Evolutionary conservation across 2,888 invertebrate genomes (phyloP), one percentile per base, ranked within the genome.

Genomic region (Penaeus monodon): DNA sequence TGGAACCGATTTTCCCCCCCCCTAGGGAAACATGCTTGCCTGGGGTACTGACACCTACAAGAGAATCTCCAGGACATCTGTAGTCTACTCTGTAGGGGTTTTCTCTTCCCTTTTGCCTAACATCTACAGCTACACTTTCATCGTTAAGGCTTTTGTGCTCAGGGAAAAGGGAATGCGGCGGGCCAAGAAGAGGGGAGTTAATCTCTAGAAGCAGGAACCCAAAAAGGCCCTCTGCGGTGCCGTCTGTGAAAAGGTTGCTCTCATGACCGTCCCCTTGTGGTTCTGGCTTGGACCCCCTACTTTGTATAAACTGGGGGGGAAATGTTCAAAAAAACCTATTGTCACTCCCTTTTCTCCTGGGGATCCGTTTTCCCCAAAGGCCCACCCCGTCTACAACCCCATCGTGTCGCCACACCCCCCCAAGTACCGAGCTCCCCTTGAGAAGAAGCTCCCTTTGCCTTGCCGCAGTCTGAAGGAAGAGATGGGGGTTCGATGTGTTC

Each of bases 11-110:
- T 92, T 91, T 92, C 93, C 38, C 92, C 92, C 7, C n/a, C n/a
- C n/a, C n/a, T 93, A 93, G 90, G 93, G 93, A 33, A 92, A 93
- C 90, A 92, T 92, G 90, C 92, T 92, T 20, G 92, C 74, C 92
- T 89, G 93, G 89, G 92, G 93, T 6, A 92, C 92, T 89, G 92
- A 92, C 90, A 81, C 73, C 7, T 84, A 89, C 22, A 77, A 63
- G 29, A 38, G n/a, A 44, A 57, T 80, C 81, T 73, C 79, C 70
- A 78, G 90, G 88, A 84, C 91, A 91, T 90, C 89, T 90, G n/a
- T 78, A 91, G 66, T 91, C 84, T 84, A 84, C 49, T 80, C 80
- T 29, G 27, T 80, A 66, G 87, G 84, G 80, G 84, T 87, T 24
- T 89, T 84, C 49, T 84, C 8, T 27, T 84, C 14, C 89, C 91